Evolutionary conservation across 2,113 vertebrate species (phyloP).

Genomic region (Scatophagus argus): DNA sequence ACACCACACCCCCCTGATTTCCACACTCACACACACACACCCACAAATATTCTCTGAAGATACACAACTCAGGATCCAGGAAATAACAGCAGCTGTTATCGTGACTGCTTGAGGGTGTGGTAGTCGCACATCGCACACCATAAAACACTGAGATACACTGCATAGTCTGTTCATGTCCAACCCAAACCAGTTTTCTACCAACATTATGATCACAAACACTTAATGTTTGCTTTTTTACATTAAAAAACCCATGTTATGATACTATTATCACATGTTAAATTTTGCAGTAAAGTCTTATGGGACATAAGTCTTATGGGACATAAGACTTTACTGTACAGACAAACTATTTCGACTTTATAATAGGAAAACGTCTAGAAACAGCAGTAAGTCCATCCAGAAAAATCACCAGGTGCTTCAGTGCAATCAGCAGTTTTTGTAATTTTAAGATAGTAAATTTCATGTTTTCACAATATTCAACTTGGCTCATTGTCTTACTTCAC

Average conservation of each 20-base stretch:
- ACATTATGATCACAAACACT: conserved; percentile 20
- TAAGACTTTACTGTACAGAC: no score
- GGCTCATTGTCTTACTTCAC: no score
- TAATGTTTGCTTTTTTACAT: neutral
- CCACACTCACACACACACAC: conserved; percentile 29
- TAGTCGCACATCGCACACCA: conserved; percentile 46
- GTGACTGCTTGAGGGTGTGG: conserved; percentile 30
- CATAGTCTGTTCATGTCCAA: conserved; percentile 23
- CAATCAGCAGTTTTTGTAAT: neutral
- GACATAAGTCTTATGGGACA: no score
- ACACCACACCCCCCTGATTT: conserved; percentile 15
- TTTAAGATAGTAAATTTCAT: no score
- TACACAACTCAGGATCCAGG: conserved; percentile 8
- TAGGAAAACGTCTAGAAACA: neutral
- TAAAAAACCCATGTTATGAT: neutral
- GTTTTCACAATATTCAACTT: neutral
- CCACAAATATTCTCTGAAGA: conserved; percentile 24
- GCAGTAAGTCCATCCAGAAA: no score
- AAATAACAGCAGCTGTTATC: conserved; percentile 38
- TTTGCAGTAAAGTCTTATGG: neutral
- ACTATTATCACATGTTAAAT: neutral
- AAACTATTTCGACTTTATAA: no score
- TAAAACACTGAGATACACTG: conserved; percentile 47
- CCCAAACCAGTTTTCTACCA: neutral
- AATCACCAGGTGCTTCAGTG: neutral